Percentiles rank a stretch among this genome's conserved stretches.
phyloP scores from a whole-genome alignment of 2,797 vertebrate species.

The Champsocephalus gunnari region DNA sequence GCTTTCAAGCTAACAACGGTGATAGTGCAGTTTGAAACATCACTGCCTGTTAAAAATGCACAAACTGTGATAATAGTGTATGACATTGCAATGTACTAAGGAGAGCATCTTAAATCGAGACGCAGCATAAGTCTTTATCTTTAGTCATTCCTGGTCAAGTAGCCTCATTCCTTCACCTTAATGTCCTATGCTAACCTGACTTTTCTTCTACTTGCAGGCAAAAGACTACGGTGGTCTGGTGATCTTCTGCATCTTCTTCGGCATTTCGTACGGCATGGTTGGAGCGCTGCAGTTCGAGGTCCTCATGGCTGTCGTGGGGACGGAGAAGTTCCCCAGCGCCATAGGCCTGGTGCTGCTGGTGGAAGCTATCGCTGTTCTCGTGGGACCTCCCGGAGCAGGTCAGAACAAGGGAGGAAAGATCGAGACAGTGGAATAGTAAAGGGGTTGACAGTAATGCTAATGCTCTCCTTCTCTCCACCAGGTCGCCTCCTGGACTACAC shows the following conservation, averaged over 20 bases:
- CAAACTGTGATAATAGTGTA: too few relatives aligned
- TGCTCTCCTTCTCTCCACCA: slow-evolving; percentile 37
- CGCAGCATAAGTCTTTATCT: background rate
- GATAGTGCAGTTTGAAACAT: too few relatives aligned
- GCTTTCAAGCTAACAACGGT: too few relatives aligned
- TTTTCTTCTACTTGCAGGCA: slow-evolving; percentile 37
- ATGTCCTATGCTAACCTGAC: background rate
- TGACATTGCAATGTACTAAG: too few relatives aligned
- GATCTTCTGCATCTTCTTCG: slow-evolving; percentile 94
- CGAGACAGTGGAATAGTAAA: background rate
- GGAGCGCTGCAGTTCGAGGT: slow-evolving; percentile 97
- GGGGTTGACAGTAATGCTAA: background rate
- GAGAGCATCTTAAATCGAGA: too few relatives aligned
- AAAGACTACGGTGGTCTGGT: slow-evolving; percentile 85
- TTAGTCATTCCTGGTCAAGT: background rate
- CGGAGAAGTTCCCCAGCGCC: slow-evolving; percentile 92
- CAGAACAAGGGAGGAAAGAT: slow-evolving; percentile 40
- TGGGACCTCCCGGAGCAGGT: slow-evolving; percentile 95
- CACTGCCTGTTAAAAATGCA: too few relatives aligned
- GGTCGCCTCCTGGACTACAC: slow-evolving; percentile 91
- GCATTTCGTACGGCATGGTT: slow-evolving; percentile 96
- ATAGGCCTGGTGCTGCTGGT: slow-evolving; percentile 93
- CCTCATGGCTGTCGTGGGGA: slow-evolving; percentile 94
- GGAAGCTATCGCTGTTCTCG: slow-evolving; percentile 91
- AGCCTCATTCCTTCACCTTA: background rate